Conservation (phyloP, 2,888 invertebrate species). For the Stictocephala bisonia region DNA sequence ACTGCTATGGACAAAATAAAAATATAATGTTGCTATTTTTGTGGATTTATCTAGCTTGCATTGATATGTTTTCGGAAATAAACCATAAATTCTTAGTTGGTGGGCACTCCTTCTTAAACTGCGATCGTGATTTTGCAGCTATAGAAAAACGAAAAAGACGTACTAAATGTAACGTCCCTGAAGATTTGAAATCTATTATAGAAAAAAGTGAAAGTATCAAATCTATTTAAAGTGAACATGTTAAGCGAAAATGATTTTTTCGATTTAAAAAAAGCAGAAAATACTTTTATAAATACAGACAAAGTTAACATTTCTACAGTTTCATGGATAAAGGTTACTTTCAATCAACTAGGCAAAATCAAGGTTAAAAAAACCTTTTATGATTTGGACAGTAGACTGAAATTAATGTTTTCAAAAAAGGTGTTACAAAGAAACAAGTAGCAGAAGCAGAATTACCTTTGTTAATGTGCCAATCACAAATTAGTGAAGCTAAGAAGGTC, state of each 20-base stretch:
- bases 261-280: constrained; percentile 2
- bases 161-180: background rate
- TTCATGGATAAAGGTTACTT: background rate
- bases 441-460: background rate
- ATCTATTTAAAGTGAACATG: constrained; percentile 15
- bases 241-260: constrained; percentile 25
- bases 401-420: background rate
- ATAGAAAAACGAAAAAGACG: constrained; percentile 18
- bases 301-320: constrained; percentile 17
- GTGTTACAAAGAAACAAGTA: background rate
- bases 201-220: background rate
- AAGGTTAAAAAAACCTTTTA: background rate
- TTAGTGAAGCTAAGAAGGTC: too few relatives aligned
- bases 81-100: background rate
- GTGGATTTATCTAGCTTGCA: background rate
- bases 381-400: background rate
- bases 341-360: background rate
- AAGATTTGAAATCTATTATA: background rate
- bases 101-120: background rate
- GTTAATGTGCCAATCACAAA: too few relatives aligned
- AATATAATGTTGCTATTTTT: background rate
- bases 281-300: constrained; percentile 28
- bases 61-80: background rate
- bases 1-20: constrained; percentile 18
- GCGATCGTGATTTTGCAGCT: too few relatives aligned